Conservation (phyloP, 2,113 vertebrate species). For the Cisticola juncidis region DNA sequence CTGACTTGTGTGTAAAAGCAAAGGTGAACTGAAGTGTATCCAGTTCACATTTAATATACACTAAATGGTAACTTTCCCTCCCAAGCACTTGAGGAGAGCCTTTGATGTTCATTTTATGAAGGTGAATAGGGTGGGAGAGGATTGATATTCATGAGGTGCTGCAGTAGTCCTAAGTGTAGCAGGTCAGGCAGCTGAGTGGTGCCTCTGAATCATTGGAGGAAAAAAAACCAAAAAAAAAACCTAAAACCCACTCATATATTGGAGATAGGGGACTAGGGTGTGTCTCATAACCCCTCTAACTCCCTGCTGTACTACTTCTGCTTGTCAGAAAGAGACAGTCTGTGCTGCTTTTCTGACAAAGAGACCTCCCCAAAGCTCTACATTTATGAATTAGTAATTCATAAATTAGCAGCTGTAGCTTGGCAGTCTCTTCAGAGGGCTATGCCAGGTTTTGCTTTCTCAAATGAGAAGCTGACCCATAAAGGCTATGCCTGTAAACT, state of each 20-base stretch:
- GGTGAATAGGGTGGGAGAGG: neutral
- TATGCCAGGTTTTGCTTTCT: constrained; percentile 21
- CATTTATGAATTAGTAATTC: constrained; percentile 48
- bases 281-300: neutral
- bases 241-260: neutral
- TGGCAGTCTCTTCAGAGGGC: neutral
- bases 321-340: neutral
- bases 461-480: neutral
- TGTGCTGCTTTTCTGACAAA: neutral
- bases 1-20: constrained; percentile 18
- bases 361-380: neutral
- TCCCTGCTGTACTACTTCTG: neutral
- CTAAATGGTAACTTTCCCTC: constrained; percentile 28
- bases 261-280: neutral
- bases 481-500: neutral
- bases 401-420: constrained; percentile 45
- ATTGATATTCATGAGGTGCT: neutral
- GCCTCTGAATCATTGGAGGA: neutral
- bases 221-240: neutral
- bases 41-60: constrained; percentile 25
- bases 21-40: constrained; percentile 27
- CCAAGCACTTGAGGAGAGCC: neutral
- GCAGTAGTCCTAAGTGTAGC: neutral
- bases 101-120: constrained; percentile 49
- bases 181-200: neutral